Evolutionary conservation across 2,888 invertebrate species (phyloP).

Genomic region (Poecilus cupreus): DNA sequence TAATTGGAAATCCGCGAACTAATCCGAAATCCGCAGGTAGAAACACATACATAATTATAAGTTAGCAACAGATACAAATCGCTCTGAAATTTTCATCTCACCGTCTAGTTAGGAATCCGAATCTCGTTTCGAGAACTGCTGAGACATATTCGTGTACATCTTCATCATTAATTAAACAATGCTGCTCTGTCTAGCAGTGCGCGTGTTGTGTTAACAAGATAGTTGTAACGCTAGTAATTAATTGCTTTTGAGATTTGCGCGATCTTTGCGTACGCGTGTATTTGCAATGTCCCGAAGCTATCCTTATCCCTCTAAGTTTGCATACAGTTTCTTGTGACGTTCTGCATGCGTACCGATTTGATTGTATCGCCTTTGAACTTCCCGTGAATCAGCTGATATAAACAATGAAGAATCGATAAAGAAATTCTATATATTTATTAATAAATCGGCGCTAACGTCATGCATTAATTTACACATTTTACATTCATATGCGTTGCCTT

Average conservation of each 20-base stretch:
- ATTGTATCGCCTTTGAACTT: slow-evolving; percentile 37
- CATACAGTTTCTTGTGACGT: neutral
- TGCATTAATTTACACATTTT: neutral
- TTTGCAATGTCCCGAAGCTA: slow-evolving; percentile 10
- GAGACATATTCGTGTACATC: slow-evolving; percentile 14
- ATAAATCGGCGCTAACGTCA: neutral
- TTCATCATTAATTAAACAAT: slow-evolving; percentile 46
- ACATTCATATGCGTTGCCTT: neutral
- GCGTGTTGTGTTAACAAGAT: slow-evolving; percentile 50
- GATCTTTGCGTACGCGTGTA: slow-evolving; percentile 29
- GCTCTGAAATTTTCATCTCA: slow-evolving; percentile 6
- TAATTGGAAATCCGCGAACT: neutral
- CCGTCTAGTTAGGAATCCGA: neutral
- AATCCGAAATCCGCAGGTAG: slow-evolving; percentile 1
- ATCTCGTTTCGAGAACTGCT: neutral
- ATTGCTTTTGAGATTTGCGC: slow-evolving; percentile 50
- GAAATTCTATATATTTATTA: neutral
- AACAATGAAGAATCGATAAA: slow-evolving; percentile 1
- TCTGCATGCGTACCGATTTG: neutral
- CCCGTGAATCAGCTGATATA: slow-evolving; percentile 35
- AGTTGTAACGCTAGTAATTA: slow-evolving; percentile 52
- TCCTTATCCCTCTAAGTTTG: neutral
- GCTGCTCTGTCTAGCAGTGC: slow-evolving; percentile 5
- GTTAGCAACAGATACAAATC: slow-evolving; percentile 15
- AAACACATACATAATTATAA: neutral